Evolutionary conservation across 2,797 vertebrate genomes (phyloP).

Genomic region (Apogon talboti): DNA sequence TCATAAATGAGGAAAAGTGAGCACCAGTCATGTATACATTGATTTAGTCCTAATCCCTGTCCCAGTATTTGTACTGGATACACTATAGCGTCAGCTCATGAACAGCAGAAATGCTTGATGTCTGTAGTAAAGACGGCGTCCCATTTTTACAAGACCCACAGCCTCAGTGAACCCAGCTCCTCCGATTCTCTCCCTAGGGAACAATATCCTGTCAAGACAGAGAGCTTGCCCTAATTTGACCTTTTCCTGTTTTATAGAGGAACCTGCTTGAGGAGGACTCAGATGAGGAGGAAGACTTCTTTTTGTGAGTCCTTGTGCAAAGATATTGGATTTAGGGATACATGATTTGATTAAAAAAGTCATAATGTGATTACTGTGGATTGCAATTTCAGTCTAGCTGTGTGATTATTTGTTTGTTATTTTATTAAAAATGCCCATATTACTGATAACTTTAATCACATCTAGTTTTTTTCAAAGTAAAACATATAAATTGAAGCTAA

Average conservation of each 20-base stretch:
- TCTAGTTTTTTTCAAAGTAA: too few species aligned
- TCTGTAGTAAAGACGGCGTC: background rate
- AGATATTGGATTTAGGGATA: background rate
- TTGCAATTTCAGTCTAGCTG: too few species aligned
- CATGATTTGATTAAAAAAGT: too few species aligned
- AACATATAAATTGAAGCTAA: too few species aligned
- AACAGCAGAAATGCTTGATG: background rate
- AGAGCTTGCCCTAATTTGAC: conserved; percentile 20
- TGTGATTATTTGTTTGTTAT: too few species aligned
- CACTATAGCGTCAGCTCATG: background rate
- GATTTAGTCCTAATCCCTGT: background rate
- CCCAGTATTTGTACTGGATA: too few species aligned
- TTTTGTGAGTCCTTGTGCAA: conserved; percentile 88
- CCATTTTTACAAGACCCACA: background rate
- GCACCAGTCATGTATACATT: background rate
- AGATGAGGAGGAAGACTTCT: conserved; percentile 98
- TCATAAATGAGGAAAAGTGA: conserved; percentile 6
- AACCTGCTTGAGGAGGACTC: conserved; percentile 98
- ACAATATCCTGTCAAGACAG: background rate
- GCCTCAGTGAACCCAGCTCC: background rate
- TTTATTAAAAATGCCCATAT: too few species aligned
- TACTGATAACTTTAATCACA: too few species aligned
- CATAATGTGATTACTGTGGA: too few species aligned
- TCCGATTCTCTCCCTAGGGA: background rate
- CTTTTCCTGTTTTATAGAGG: conserved; percentile 84